Evolutionary conservation across 2,888 invertebrate genomes (phyloP).

Genomic region (Eristalinus aeneus): DNA sequence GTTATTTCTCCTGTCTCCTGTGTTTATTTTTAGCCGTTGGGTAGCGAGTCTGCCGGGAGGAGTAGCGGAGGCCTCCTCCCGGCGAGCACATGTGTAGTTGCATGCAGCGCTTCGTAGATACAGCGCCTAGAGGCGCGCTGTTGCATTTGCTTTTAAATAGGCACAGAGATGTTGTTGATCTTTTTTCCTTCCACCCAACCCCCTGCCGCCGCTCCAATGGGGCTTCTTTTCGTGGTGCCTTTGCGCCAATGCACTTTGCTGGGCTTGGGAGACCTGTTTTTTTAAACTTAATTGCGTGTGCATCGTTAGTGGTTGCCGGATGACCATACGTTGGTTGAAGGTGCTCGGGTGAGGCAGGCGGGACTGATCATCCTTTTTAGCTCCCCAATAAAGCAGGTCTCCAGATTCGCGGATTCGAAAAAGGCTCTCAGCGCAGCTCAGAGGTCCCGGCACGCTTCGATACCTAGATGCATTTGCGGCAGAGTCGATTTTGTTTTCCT

Average conservation of each 20-base stretch:
- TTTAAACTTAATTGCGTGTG: conserved; percentile 66
- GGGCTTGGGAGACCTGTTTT: conserved; percentile 19
- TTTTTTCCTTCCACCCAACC: conserved; percentile 18
- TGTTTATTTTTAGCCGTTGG: conserved; percentile 69
- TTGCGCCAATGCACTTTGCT: conserved; percentile 18
- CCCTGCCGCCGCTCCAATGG: conserved; percentile 3
- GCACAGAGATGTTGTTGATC: conserved; percentile 58
- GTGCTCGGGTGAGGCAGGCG: not conserved
- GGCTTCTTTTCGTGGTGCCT: conserved; percentile 13
- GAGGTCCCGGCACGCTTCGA: conserved; percentile 64
- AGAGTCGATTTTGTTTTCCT: not conserved
- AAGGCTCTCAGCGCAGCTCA: not conserved
- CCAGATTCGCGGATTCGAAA: conserved; percentile 11
- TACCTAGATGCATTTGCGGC: conserved; percentile 31
- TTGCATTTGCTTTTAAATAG: conserved; percentile 65
- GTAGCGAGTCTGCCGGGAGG: conserved; percentile 53
- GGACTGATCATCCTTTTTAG: conserved; percentile 58
- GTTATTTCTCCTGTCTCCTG: conserved; percentile 37
- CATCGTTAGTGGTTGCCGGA: conserved; percentile 66
- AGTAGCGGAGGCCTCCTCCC: conserved; percentile 54
- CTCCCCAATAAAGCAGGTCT: conserved; percentile 62
- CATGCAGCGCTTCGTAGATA: conserved; percentile 59
- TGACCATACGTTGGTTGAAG: conserved; percentile 22
- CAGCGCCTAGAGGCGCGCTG: conserved; percentile 57
- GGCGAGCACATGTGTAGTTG: conserved; percentile 60